A percentile compares a stretch with the other conserved stretches of the same genome.
These are phyloP conservation scores for Gastracanthus pulcherrimus DNA, from an alignment of 2,888 invertebrate genomes.

Conservation along the genomic window DNA sequence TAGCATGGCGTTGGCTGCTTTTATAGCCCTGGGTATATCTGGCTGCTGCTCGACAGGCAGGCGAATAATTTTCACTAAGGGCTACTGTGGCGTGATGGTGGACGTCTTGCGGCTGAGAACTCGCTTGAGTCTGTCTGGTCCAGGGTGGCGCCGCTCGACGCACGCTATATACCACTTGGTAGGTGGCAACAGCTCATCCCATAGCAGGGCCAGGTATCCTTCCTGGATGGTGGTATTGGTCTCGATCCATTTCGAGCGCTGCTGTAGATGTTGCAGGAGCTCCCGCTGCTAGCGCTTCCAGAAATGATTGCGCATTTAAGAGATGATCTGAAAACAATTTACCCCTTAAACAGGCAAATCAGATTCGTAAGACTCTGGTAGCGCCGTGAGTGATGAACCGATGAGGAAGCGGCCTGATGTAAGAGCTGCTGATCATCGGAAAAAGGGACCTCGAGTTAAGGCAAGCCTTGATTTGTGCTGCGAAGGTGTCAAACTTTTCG, in stretches of 20 bases:
- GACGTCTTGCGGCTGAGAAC: not conserved
- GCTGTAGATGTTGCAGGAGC: not conserved
- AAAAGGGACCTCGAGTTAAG: constrained; percentile 61
- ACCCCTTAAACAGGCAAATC: not conserved
- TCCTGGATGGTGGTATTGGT: not conserved
- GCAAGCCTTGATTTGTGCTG: constrained; percentile 60
- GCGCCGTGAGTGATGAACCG: not conserved
- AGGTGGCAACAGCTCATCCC: not conserved
- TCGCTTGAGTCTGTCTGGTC: not conserved
- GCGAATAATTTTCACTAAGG: not conserved
- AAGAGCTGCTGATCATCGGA: not conserved
- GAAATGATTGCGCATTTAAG: not conserved
- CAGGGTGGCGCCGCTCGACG: not conserved
- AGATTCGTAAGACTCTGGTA: not conserved
- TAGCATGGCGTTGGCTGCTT: no score
- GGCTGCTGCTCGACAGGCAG: no score
- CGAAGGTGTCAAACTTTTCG: constrained; percentile 59
- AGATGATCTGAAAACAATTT: not conserved
- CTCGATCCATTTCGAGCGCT: not conserved
- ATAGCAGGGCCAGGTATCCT: not conserved
- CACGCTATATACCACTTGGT: not conserved
- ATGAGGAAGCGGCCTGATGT: not conserved
- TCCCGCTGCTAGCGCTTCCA: not conserved
- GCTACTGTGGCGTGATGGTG: not conserved
- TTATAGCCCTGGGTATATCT: no score